Conservation (phyloP, 2,888 invertebrate species). For the Lordiphosa fenestrarum region DNA sequence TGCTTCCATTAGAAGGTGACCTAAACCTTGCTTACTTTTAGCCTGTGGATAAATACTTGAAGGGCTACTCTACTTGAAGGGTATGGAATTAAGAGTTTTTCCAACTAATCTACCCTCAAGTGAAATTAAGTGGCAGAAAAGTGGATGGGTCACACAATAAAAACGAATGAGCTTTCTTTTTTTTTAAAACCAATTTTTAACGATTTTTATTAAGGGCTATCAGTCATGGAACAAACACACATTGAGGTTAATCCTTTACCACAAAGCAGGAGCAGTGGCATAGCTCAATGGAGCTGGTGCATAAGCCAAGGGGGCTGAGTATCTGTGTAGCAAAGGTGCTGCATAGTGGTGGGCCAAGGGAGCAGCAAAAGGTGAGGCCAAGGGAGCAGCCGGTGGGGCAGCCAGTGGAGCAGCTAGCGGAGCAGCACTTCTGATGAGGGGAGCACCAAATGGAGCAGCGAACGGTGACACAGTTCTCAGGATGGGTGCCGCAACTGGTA, state of each 20-base stretch:
- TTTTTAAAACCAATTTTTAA: constrained; percentile 41
- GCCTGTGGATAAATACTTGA: too few relatives aligned
- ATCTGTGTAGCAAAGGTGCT: constrained; percentile 47
- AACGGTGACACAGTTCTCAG: constrained; percentile 4
- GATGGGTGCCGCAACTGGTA: constrained; percentile 8
- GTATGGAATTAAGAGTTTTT: too few relatives aligned
- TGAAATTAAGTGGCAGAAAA: background rate
- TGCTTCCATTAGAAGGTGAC: too few relatives aligned
- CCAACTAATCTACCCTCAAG: background rate
- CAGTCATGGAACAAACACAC: constrained; percentile 51
- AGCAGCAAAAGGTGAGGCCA: constrained; percentile 23
- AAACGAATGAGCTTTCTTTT: constrained; percentile 3
- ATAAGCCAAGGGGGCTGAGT: constrained; percentile 49
- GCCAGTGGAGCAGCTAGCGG: constrained; percentile 30
- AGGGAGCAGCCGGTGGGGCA: constrained; percentile 30
- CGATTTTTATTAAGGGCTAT: constrained; percentile 65
- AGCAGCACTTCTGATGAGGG: constrained; percentile 13
- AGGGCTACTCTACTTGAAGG: too few relatives aligned
- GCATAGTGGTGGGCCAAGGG: constrained; percentile 36
- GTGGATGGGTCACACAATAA: constrained; percentile 37
- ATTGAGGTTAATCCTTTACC: constrained; percentile 45
- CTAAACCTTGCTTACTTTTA: too few relatives aligned
- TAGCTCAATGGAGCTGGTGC: constrained; percentile 47
- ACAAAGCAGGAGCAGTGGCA: constrained; percentile 53
- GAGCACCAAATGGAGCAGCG: constrained; percentile 36